Percentiles rank a stretch among this genome's conserved stretches.
These are phyloP conservation scores for Progne subis DNA, from an alignment of 2,113 vertebrate genomes.

Conservation along the genomic window DNA sequence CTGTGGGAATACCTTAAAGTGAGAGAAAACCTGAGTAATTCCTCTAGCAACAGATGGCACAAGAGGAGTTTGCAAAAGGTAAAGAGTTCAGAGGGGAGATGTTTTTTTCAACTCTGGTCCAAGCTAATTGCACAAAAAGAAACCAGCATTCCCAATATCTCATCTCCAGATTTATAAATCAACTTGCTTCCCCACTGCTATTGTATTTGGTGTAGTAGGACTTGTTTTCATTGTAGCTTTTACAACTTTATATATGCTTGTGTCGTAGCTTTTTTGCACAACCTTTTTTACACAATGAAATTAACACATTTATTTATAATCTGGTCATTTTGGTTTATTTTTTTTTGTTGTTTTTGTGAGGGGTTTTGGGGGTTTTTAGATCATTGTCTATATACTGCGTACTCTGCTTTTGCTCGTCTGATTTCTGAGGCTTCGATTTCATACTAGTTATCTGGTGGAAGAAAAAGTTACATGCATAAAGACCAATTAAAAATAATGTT, in stretches of 20 bases:
- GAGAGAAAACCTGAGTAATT: constrained; percentile 17
- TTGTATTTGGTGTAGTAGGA: neutral
- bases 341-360: neutral
- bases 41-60: constrained; percentile 37
- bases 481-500: neutral
- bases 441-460: neutral
- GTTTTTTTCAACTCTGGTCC: neutral
- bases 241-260: neutral
- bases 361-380: accelerated
- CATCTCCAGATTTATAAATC: neutral
- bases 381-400: neutral
- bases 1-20: neutral
- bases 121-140: neutral
- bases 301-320: neutral
- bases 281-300: neutral
- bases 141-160: neutral
- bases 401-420: neutral
- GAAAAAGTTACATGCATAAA: neutral
- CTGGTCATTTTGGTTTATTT: neutral
- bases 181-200: neutral
- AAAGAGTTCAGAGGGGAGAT: neutral
- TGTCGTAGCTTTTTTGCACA: neutral
- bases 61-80: constrained; percentile 3
- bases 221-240: neutral
- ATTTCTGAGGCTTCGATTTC: neutral